Percentiles rank a stretch among this genome's conserved stretches.
These are phyloP conservation scores for Pelodiscus sinensis DNA, from an alignment of 2,113 vertebrate species.

Conservation along the genomic window DNA sequence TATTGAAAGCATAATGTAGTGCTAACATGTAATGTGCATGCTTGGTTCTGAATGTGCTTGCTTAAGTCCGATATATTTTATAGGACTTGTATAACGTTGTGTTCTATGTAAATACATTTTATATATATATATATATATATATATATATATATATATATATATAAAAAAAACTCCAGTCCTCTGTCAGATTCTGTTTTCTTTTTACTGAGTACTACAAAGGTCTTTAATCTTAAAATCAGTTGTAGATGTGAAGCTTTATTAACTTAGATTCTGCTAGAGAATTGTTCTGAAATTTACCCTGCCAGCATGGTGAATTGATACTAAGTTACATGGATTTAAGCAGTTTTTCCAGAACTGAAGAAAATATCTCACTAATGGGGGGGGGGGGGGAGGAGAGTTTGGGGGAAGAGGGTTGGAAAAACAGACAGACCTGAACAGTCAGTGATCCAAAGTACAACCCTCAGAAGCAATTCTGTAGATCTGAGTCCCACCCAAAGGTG, in stretches of 20 bases:
- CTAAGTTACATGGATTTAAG: background rate
- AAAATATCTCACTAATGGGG: background rate
- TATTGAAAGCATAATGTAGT: background rate
- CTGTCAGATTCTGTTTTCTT: conserved; percentile 63
- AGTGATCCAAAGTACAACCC: background rate
- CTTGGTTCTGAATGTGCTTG: conserved; percentile 40
- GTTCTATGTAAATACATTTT: background rate
- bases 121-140: no score
- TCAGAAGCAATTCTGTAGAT: background rate
- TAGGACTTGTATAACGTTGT: background rate
- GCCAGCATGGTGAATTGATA: background rate
- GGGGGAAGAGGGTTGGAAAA: background rate
- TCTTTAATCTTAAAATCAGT: background rate
- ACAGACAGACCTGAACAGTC: no score
- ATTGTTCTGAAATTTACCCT: conserved; percentile 6
- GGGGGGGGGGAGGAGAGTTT: no score
- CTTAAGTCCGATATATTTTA: background rate
- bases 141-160: no score
- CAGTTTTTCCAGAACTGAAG: background rate
- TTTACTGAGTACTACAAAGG: background rate
- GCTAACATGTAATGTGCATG: conserved; percentile 42
- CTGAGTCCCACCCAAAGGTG: background rate
- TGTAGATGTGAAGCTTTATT: conserved; percentile 3
- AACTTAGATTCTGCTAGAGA: background rate
- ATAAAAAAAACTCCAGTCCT: conserved; percentile 52